Evolutionary conservation across 2,888 invertebrate genomes (phyloP).

Genomic region (Sesamia inferens): DNA sequence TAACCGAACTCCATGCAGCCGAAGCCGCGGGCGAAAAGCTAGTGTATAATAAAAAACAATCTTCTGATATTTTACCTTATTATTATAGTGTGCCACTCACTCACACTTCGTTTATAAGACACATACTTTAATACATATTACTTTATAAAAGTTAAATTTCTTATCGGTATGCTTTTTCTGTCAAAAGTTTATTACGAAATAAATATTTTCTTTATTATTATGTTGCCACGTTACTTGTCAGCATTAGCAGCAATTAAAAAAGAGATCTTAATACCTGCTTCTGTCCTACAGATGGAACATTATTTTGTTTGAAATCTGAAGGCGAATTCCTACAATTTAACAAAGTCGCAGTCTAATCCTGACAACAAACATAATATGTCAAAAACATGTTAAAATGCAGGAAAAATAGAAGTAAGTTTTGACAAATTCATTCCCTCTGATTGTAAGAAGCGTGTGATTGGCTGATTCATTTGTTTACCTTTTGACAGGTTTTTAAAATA

Average conservation of each 20-base stretch:
- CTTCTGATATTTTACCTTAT: not conserved
- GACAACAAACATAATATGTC: too few relatives aligned
- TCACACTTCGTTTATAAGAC: not conserved
- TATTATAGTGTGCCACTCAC: not conserved
- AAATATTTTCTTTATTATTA: too few relatives aligned
- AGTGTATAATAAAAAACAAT: too few relatives aligned
- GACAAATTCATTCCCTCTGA: too few relatives aligned
- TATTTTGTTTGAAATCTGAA: not conserved
- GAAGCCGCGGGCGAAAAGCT: too few relatives aligned
- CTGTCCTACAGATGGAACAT: not conserved
- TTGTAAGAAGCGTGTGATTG: not conserved
- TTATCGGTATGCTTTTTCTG: not conserved
- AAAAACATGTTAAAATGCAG: too few relatives aligned
- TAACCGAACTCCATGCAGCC: too few relatives aligned
- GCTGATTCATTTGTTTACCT: not conserved
- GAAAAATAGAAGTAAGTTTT: too few relatives aligned
- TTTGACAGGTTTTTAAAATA: not conserved
- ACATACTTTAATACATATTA: not conserved
- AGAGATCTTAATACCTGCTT: not conserved
- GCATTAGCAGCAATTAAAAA: not conserved
- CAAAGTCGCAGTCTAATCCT: too few relatives aligned
- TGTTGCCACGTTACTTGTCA: not conserved
- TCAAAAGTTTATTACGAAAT: conserved; percentile 5
- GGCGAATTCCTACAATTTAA: too few relatives aligned
- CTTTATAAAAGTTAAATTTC: not conserved